Base-by-base conservation (phyloP, 2,113 vertebrate species). In the Lethenteron camtschaticum region DNA sequence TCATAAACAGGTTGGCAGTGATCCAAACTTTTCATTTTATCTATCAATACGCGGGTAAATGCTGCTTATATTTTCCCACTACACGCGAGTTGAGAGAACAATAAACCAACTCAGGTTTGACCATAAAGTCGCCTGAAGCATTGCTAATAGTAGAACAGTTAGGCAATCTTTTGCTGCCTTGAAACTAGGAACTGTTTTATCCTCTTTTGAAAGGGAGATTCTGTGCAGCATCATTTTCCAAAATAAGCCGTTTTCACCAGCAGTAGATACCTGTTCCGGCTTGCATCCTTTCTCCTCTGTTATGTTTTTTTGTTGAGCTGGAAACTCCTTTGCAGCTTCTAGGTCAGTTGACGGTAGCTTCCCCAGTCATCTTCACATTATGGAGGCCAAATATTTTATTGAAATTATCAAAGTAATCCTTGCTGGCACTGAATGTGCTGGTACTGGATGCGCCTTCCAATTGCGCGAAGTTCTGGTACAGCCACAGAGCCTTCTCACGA, bases 141-240 rank as follows among this genome's bases (percentile, higher is more conserved):
- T 70, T 41, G 16, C 68, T 58, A 18, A 70, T 11, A 70, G 2
- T 9, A 72, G 71, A 71, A 72, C 57, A 13, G 71, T 58, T 13
- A 72, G 69, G 6, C 11, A 24, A 56, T 72, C 71, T 9, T 70
- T 72, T 12, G 71, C 56, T 41, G 69, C 68, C 14, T 72, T 72
- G 56, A 72, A 72, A 8, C 71, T 69, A 11, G 18, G 8, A 8
- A 58, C 56, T 13, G 68, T 9, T 69, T 70, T 70, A n/a, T 72
- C 69, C 11, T 71, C 58, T 18, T 55, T 70, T 9, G 71, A 71
- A 24, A 72, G 58, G 55, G 63, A 72, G 20, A 58, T 72, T 9
- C 68, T 18, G 10, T 16, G 10, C 57, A 58, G 71, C 71, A 72
- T 58, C 8, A 58, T 24, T 55, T 70, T 70, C 56, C 24, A 70